Percentiles rank a stretch among this genome's conserved stretches.
These are phyloP conservation scores for Myopa testacea DNA, from an alignment of 2,888 invertebrate genomes.

Conservation along the genomic window DNA sequence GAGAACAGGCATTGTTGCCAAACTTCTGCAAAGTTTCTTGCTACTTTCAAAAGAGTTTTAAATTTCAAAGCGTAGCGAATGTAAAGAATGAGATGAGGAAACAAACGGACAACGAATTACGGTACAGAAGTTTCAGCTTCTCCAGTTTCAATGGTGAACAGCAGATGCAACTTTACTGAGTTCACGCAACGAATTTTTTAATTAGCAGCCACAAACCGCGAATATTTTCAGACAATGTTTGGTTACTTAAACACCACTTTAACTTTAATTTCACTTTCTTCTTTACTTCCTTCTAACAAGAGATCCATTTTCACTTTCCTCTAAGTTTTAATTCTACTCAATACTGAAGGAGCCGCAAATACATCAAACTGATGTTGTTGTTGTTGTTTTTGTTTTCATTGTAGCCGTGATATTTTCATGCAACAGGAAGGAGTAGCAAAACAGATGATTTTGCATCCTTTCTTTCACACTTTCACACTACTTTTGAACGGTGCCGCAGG, in stretches of 20 bases:
- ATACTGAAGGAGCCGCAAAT: background rate
- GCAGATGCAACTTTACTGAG: no score
- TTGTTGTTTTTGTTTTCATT: background rate
- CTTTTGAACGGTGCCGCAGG: slow-evolving; percentile 31
- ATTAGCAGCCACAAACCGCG: background rate
- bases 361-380: slow-evolving; percentile 1
- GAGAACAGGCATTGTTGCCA: background rate
- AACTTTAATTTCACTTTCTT: no score
- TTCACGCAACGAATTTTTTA: no score
- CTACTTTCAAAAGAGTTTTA: slow-evolving; percentile 13
- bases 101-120: no score
- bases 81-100: no score
- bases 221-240: slow-evolving; percentile 11
- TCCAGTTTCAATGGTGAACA: no score
- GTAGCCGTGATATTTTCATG: background rate
- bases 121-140: no score
- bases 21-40: no score
- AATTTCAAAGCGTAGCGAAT: background rate
- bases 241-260: no score
- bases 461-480: slow-evolving; percentile 21
- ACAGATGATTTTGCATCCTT: background rate
- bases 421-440: slow-evolving; percentile 2
- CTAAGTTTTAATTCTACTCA: background rate
- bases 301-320: no score
- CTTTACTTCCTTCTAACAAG: no score